Percentiles rank a stretch among this genome's conserved stretches.
Evolutionary conservation across 2,113 vertebrate species (phyloP).

Genomic region (Hydropotes inermis): DNA sequence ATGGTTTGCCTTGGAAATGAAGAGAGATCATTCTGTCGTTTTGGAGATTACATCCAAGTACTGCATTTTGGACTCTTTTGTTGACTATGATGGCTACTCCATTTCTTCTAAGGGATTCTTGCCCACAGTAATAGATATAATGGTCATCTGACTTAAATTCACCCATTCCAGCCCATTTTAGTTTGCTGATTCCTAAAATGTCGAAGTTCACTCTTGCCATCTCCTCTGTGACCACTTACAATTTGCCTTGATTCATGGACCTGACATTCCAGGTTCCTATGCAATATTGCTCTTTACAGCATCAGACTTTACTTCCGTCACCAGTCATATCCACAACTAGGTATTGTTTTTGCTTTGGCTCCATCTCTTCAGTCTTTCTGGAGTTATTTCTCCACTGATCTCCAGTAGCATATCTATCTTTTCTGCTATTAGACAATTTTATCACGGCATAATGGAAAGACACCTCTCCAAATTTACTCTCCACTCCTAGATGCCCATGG

Average conservation of each 20-base stretch:
- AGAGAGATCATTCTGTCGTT: not conserved
- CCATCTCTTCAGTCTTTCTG: not conserved
- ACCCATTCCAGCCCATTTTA: not conserved
- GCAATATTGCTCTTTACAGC: not conserved
- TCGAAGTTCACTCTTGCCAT: not conserved
- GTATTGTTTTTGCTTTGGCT: not conserved
- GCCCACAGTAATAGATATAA: not conserved
- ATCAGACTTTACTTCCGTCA: not conserved
- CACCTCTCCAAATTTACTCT: not conserved
- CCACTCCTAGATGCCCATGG: not conserved
- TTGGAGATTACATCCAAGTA: not conserved
- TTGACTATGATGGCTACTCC: not conserved
- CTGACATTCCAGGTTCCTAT: not conserved
- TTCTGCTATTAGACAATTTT: not conserved
- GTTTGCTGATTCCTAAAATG: not conserved
- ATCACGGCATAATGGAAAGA: not conserved
- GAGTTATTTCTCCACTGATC: not conserved
- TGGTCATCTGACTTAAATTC: not conserved
- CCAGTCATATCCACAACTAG: not conserved
- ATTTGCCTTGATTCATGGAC: not conserved
- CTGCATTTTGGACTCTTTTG: not conserved
- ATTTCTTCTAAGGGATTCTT: not conserved
- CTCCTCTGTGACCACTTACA: not conserved
- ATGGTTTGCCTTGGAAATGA: not conserved
- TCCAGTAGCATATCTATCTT: not conserved